phyloP scores from a whole-genome alignment of 2,797 vertebrate genomes.

The Notoglanidium macrostoma region DNA sequence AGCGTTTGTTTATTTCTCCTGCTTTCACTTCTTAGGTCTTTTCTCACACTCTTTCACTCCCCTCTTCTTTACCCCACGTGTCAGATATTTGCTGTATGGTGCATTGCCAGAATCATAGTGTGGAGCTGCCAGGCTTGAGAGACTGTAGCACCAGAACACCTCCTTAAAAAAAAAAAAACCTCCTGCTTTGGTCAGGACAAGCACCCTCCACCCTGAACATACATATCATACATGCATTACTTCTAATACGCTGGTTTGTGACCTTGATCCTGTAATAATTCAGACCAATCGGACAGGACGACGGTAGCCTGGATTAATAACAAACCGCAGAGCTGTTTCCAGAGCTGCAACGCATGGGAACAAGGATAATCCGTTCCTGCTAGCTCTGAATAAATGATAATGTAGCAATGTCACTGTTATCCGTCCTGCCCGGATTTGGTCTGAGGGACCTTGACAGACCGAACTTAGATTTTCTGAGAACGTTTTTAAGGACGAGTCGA shows the following conservation, averaged over 20 bases:
- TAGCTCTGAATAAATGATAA: neutral
- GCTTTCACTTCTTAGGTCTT: neutral
- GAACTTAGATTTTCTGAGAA: neutral
- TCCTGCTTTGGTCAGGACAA: slow-evolving; percentile 33
- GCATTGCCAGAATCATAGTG: slow-evolving; percentile 35
- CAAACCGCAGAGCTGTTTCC: neutral
- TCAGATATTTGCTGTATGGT: slow-evolving; percentile 44
- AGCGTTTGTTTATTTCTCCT: slow-evolving; percentile 41
- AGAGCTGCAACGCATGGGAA: neutral
- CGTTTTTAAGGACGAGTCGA: neutral
- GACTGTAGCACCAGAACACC: slow-evolving; percentile 31
- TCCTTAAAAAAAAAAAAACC: slow-evolving; percentile 35
- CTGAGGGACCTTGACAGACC: neutral
- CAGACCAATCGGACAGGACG: neutral
- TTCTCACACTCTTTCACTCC: neutral
- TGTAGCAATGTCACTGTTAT: neutral
- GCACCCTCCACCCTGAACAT: slow-evolving; percentile 3
- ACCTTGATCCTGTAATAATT: slow-evolving; percentile 21
- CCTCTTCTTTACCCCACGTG: slow-evolving; percentile 19
- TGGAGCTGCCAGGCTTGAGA: slow-evolving; percentile 26
- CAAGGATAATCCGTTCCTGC: slow-evolving; percentile 7
- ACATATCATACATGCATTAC: neutral
- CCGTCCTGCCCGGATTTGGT: neutral
- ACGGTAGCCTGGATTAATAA: neutral
- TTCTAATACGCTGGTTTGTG: neutral